phyloP scores from a whole-genome alignment of 1,140 invertebrate genomes.

The Brachionus manjavacas region DNA sequence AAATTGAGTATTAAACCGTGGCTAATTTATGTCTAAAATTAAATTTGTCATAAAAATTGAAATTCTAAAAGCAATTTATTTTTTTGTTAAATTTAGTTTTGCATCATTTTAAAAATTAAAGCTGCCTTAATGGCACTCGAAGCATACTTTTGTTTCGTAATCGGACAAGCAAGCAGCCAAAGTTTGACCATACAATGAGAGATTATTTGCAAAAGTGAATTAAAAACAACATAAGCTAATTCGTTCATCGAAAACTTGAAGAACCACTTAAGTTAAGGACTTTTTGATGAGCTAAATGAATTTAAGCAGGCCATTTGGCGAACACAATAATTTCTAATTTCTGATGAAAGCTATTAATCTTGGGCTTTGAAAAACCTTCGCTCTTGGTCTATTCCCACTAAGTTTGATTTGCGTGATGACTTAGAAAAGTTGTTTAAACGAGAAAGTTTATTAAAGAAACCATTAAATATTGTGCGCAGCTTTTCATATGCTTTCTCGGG shows the following conservation, averaged over 20 bases:
- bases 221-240: neutral
- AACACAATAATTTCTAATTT: neutral
- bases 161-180: neutral
- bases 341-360: slow-evolving; percentile 12
- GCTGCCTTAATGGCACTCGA: neutral
- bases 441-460: slow-evolving; percentile 6
- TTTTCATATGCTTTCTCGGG: neutral
- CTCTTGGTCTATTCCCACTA: neutral
- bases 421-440: slow-evolving; percentile 12
- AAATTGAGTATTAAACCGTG: neutral
- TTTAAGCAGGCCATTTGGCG: neutral
- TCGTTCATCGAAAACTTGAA: too few relatives aligned
- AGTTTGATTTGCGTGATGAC: slow-evolving; percentile 4
- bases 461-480: neutral
- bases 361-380: neutral
- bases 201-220: neutral
- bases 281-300: neutral
- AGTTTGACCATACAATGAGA: neutral
- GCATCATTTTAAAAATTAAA: neutral
- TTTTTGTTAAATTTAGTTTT: neutral
- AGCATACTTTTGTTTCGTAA: neutral
- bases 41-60: neutral
- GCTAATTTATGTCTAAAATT: neutral
- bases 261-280: neutral
- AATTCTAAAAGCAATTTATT: neutral